These are phyloP conservation scores for Empis stercorea DNA, from an alignment of 2,888 invertebrate species.

Conservation along the genomic window DNA sequence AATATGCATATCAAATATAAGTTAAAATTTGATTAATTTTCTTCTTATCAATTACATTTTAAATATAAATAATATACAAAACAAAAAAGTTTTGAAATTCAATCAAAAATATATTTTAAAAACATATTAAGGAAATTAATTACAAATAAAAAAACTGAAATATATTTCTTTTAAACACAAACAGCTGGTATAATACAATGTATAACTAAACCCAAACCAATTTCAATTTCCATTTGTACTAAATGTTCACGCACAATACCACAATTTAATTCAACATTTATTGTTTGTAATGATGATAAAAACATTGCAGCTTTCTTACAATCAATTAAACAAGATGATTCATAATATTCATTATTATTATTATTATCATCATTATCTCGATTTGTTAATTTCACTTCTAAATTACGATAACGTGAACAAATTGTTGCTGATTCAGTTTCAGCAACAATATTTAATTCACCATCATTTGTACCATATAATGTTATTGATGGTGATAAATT, in stretches of 20 bases:
- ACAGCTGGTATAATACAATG: constrained; percentile 72
- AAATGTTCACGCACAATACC: constrained; percentile 62
- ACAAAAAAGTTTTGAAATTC: too few relatives aligned
- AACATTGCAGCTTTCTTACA: constrained; percentile 70
- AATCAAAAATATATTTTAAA: too few relatives aligned
- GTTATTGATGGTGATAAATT: constrained; percentile 59
- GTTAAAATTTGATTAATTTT: too few relatives aligned
- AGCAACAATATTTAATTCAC: constrained; percentile 58
- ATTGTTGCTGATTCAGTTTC: constrained; percentile 70
- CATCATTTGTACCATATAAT: constrained; percentile 58
- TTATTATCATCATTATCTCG: background rate
- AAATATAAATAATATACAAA: too few relatives aligned
- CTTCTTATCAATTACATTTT: too few relatives aligned
- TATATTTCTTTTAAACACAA: constrained; percentile 21
- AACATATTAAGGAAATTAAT: too few relatives aligned
- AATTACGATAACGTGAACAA: constrained; percentile 64
- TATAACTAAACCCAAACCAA: constrained; percentile 60
- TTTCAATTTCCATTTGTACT: constrained; percentile 59
- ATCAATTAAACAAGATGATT: constrained; percentile 52
- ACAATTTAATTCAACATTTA: constrained; percentile 58
- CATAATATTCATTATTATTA: constrained; percentile 19
- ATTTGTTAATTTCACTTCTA: constrained; percentile 44
- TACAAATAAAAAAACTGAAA: too few relatives aligned
- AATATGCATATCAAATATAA: too few relatives aligned
- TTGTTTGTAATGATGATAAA: constrained; percentile 63